These are phyloP conservation scores for Antedon mediterranea DNA, from an alignment of 53 echinoderm and acorn worm genomes.

Conservation along the genomic window DNA sequence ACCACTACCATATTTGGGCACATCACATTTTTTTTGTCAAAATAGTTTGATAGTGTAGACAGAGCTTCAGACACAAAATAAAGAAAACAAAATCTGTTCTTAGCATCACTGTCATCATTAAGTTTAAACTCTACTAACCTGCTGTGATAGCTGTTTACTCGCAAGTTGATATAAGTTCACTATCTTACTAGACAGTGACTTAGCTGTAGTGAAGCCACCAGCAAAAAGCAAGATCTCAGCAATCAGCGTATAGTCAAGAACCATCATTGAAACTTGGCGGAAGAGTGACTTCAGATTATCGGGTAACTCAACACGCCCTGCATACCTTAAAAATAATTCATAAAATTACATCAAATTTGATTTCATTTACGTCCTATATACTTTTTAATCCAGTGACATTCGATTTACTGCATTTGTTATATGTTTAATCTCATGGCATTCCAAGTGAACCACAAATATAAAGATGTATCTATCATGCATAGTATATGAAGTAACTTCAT, in stretches of 20 bases:
- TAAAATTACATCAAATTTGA: not conserved
- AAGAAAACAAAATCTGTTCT: too few relatives aligned
- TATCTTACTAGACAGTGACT: conserved; percentile 89
- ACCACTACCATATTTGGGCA: too few relatives aligned
- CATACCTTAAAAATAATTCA: conserved; percentile 51
- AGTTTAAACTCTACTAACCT: conserved; percentile 28
- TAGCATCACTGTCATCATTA: not conserved
- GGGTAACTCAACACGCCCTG: conserved; percentile 93
- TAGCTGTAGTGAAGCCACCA: conserved; percentile 92
- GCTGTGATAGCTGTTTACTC: conserved; percentile 96
- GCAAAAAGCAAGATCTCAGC: conserved; percentile 99
- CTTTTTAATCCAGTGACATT: too few relatives aligned
- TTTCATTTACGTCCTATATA: too few relatives aligned
- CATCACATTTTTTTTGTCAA: too few relatives aligned
- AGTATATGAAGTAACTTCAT: too few relatives aligned
- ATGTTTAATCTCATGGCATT: too few relatives aligned
- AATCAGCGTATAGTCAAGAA: conserved; percentile 93
- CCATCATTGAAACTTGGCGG: conserved; percentile 99
- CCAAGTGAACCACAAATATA: too few relatives aligned
- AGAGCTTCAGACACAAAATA: too few relatives aligned
- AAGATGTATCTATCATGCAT: too few relatives aligned
- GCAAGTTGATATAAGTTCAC: conserved; percentile 96
- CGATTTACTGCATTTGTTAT: too few relatives aligned
- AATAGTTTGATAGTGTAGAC: too few relatives aligned
- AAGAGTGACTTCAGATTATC: conserved; percentile 95